Conservation (phyloP, 2,888 invertebrate species). For the Limnephilus marmoratus region DNA sequence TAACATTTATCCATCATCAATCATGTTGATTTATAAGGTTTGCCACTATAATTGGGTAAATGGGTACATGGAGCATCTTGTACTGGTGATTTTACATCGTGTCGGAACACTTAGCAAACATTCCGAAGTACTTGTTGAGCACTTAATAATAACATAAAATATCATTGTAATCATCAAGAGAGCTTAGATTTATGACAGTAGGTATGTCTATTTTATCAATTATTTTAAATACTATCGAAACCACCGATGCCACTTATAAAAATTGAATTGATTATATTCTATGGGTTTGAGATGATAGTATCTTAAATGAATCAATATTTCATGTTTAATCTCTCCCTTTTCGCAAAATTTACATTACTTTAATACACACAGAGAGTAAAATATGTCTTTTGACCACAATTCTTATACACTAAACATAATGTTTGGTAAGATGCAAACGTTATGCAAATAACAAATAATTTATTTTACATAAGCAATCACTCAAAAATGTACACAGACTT, state of each 20-base stretch:
- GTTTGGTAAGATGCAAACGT: background rate
- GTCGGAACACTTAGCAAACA: background rate
- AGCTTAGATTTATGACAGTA: background rate
- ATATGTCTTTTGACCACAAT: background rate
- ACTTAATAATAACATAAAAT: background rate
- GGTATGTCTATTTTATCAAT: background rate
- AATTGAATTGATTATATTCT: constrained; percentile 7
- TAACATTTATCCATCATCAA: background rate
- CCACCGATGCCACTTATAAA: constrained; percentile 5
- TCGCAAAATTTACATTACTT: constrained; percentile 10
- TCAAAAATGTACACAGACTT: background rate
- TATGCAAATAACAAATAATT: background rate
- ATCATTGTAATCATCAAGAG: background rate
- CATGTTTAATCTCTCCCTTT: background rate
- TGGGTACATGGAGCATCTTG: background rate
- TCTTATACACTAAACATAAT: background rate
- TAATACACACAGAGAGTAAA: background rate
- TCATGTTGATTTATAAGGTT: background rate
- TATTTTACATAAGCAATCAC: background rate
- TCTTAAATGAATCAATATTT: background rate
- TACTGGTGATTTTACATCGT: background rate
- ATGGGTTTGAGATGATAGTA: background rate
- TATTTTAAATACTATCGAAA: background rate
- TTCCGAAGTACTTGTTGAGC: background rate
- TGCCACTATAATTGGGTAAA: background rate